Percentiles rank a stretch among this genome's conserved stretches.
Evolutionary conservation across 2,113 vertebrate genomes (phyloP).

Genomic region (Benitochromis conjunctus): DNA sequence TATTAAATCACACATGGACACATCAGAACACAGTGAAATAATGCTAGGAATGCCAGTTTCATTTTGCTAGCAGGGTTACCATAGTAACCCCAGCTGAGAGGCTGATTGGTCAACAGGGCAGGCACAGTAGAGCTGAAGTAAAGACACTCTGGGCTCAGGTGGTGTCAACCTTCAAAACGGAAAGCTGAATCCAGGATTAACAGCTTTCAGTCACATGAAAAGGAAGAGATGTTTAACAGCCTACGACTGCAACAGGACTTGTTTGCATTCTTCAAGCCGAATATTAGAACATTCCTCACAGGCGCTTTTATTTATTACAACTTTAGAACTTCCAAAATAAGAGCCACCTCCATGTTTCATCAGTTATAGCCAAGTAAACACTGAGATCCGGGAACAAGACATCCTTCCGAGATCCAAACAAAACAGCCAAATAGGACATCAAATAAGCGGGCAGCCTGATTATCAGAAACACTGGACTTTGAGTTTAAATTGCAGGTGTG

Average conservation of each 20-base stretch:
- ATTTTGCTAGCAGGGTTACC: conserved; percentile 45
- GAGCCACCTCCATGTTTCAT: background rate
- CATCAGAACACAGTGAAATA: conserved; percentile 33
- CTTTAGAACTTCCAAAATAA: background rate
- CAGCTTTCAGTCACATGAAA: background rate
- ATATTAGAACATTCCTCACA: background rate
- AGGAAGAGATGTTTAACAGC: background rate
- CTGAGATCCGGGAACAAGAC: background rate
- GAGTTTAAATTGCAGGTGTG: background rate
- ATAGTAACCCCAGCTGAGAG: conserved; percentile 39
- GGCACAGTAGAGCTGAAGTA: background rate
- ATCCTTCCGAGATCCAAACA: background rate
- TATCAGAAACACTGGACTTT: background rate
- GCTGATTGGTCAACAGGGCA: conserved; percentile 7
- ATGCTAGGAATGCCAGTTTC: conserved; percentile 57
- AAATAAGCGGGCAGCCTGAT: background rate
- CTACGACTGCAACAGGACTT: background rate
- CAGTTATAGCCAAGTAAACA: background rate
- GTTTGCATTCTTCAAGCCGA: background rate
- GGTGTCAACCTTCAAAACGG: background rate
- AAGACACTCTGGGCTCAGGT: background rate
- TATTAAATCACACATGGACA: conserved; percentile 31
- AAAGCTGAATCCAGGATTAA: background rate
- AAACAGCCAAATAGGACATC: background rate
- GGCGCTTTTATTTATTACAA: background rate